Base-by-base conservation (phyloP, 2,888 invertebrate genomes). In the Lissocephala sabroskyi region DNA sequence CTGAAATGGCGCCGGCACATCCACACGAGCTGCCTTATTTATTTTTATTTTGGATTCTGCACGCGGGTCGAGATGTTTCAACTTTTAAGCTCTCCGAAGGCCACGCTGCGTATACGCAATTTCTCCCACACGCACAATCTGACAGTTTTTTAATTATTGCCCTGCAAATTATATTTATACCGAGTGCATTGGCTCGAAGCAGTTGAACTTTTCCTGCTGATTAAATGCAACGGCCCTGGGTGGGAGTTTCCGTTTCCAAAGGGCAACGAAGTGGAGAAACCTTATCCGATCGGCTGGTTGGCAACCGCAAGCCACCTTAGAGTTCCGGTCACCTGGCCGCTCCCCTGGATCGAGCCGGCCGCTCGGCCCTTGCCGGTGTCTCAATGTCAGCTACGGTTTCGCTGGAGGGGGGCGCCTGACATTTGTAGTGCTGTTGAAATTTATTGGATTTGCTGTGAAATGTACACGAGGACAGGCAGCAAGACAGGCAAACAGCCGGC, bases 241-340 rank as follows among this genome's bases (percentile, higher is more conserved):
- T 5, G 7, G 23, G 4, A 23, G 7, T 11, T 37, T 37, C 37
- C 37, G 37, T 37, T 37, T 37, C 37, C 37, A 11, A 30, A 30
- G 30, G 30, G 30, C n/a, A 11, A 11, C 11, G 30, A 30, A 10
- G n/a, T 30, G n/a, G 30, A 11, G 7, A 3, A 7, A n/a, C 6
- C 30, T 30, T 9, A 30, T 3, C 7, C 23, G 4, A 23, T 23
- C 23, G 7, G 7, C 23, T 23, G 23, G 3, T 7, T 7, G 7
- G 29, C 55, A 49, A 50, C 61, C 61, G 75, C 76, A 68, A 64
- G 67, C 64, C 61, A 9, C 14, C 61, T 63, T 75, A 73, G 62
- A 66, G 64, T 66, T 68, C 71, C 67, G 67, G 17, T 16, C 35
- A 16, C 35, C 35, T 23, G 7, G 23, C 3, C 23, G 4, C 3